Evolutionary conservation across 2,888 invertebrate genomes (phyloP), one percentile per base, ranked within the genome.

Genomic region (Hemicrepidius hirtus): DNA sequence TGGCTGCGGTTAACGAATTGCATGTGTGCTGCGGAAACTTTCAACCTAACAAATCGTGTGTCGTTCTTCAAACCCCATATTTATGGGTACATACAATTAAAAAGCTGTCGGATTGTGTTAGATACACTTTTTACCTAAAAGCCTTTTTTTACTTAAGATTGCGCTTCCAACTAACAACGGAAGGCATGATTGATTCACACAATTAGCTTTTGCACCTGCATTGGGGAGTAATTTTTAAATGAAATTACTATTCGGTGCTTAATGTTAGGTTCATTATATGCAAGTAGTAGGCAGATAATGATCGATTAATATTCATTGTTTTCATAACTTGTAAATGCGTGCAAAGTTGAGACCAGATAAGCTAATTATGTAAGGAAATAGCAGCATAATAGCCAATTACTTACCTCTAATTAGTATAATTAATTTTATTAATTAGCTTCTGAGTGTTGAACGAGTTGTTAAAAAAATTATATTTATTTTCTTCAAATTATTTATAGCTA

Each of bases 1-100:
- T 85, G 85, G 82, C 83, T 83, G 84, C 84, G 83, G 83, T 80
- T 86, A 85, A 86, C 85, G 85, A 86, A 84, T 86, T 85, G 84
- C 86, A 86, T 86, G 85, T 85, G 85, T 85, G 85, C 85, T 41
- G 60, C 68, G 85, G 85, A 85, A 86, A 85, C 84, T 86, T 85
- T 85, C 85, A 85, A 83, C 83, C 83, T 86, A 85, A 86, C 86
- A 86, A 86, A 86, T 86, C 84, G 85, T 80, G 80, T 82, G 84
- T 84, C 84, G 81, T 82, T 73, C 68, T 71, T 70, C 73, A 70
- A 74, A 71, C 80, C 74, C 77, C 74, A 73, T 75, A 76, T 76
- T 77, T 79, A 82, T 82, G 84, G 83, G 84, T 82, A 83, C 82
- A 81, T 80, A 82, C 83, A 84, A 84, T 80, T 80, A 80, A 73